Percentiles rank a stretch among this genome's conserved stretches.
These are phyloP conservation scores for Rugalucina vietnamica DNA, from an alignment of 2,888 invertebrate species.

Conservation along the genomic window DNA sequence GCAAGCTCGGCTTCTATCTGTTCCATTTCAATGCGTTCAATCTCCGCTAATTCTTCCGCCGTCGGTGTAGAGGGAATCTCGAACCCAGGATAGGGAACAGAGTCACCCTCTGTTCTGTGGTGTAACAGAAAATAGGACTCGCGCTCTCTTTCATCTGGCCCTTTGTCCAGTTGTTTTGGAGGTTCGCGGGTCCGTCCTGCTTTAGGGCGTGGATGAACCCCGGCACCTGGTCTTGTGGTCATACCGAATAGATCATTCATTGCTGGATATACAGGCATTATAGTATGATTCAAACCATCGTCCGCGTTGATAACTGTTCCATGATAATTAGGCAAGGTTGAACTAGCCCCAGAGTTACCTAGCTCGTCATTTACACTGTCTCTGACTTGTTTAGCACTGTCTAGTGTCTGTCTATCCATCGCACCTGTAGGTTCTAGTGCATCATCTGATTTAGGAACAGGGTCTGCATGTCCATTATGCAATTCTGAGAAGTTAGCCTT, in stretches of 20 bases:
- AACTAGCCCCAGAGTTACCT: too few relatives aligned
- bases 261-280: constrained; percentile 24
- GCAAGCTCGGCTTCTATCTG: constrained; percentile 1
- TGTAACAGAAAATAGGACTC: constrained; percentile 54
- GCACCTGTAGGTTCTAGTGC: too few relatives aligned
- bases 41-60: constrained; percentile 26
- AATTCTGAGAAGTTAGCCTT: constrained; percentile 30
- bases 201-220: neutral
- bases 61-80: constrained; percentile 61
- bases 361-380: too few relatives aligned
- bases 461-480: constrained; percentile 17
- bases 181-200: constrained; percentile 24
- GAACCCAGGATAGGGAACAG: constrained; percentile 57
- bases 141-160: constrained; percentile 24
- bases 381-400: too few relatives aligned
- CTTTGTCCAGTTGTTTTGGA: constrained; percentile 1
- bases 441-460: constrained; percentile 7
- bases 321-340: too few relatives aligned
- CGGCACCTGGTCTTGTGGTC: neutral
- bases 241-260: constrained; percentile 22
- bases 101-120: constrained; percentile 51
- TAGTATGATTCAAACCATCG: constrained; percentile 38
- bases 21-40: constrained; percentile 15
- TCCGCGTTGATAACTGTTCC: constrained; percentile 36
- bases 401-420: too few relatives aligned